A percentile compares a stretch with the other conserved stretches of the same genome.
Evolutionary conservation across 1,140 invertebrate species (phyloP).

Genomic region (Hypothenemus hampei): DNA sequence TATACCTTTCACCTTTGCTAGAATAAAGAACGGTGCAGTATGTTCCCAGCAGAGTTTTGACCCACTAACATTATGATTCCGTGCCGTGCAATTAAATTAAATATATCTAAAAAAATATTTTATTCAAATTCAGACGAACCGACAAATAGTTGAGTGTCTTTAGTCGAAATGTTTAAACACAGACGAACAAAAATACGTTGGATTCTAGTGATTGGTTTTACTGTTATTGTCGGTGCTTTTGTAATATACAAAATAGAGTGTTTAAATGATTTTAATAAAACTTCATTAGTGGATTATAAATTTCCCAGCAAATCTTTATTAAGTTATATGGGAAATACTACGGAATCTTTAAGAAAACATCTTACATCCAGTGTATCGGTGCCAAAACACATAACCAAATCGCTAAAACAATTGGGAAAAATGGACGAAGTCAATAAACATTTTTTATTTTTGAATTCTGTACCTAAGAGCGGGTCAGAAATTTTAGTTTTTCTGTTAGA

Average conservation of each 20-base stretch:
- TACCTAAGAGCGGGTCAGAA: slow-evolving; percentile 62
- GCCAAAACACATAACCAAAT: slow-evolving; percentile 49
- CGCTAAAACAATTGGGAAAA: slow-evolving; percentile 50
- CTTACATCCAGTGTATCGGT: neutral
- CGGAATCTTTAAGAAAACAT: neutral
- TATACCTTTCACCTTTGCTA: slow-evolving; percentile 25
- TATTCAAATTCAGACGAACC: neutral
- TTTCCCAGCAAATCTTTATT: slow-evolving; percentile 15
- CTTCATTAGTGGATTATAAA: neutral
- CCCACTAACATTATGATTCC: slow-evolving; percentile 22
- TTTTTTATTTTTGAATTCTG: slow-evolving; percentile 59
- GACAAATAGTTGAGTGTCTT: neutral
- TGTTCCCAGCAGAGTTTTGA: slow-evolving; percentile 17
- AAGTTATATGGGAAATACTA: slow-evolving; percentile 8
- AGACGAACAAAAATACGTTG: slow-evolving; percentile 15
- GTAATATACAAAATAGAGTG: slow-evolving; percentile 1
- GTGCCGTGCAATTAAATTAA: slow-evolving; percentile 1
- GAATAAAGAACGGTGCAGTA: slow-evolving; percentile 14
- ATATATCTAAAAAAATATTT: slow-evolving; percentile 1
- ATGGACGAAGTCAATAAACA: slow-evolving; percentile 50
- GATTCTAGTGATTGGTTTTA: slow-evolving; percentile 4
- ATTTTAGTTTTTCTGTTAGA: slow-evolving; percentile 60
- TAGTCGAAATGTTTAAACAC: slow-evolving; percentile 3
- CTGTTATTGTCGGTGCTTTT: slow-evolving; percentile 2
- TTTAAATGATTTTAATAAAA: neutral